Conservation (phyloP, 1,140 invertebrate species). For the Sitodiplosis mosellana region DNA sequence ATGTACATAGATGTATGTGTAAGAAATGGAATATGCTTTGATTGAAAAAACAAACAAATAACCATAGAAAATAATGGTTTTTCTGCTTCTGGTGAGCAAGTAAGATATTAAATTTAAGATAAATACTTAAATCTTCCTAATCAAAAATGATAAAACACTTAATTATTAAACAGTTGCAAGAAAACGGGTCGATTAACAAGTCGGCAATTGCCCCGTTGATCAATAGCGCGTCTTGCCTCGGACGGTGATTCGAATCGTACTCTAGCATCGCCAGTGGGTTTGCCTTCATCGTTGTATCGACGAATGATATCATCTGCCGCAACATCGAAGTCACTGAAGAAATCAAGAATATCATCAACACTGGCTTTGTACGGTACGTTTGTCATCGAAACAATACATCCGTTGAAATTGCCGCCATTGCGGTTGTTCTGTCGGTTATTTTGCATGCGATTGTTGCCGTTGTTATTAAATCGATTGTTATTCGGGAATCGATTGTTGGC, state of each 20-base stretch:
- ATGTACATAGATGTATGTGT: too few relatives aligned
- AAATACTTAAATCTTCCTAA: too few relatives aligned
- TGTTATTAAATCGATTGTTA: background rate
- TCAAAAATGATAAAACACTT: too few relatives aligned
- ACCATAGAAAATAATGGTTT: too few relatives aligned
- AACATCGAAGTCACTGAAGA: conserved; percentile 60
- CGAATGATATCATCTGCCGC: conserved; percentile 59
- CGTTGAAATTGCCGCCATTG: conserved; percentile 13
- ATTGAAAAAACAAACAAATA: too few relatives aligned
- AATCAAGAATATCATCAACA: conserved; percentile 71
- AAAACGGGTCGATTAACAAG: conserved; percentile 21
- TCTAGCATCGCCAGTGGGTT: conserved; percentile 75
- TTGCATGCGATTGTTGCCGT: background rate
- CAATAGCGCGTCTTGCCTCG: conserved; percentile 56
- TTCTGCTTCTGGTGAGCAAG: background rate
- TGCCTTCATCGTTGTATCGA: conserved; percentile 63
- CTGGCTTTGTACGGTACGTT: conserved; percentile 75
- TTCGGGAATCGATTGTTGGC: background rate
- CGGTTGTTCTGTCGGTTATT: background rate
- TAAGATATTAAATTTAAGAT: background rate
- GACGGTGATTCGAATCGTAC: conserved; percentile 57
- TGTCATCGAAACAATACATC: conserved; percentile 62
- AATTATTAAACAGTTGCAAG: conserved; percentile 13
- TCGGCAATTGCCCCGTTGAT: conserved; percentile 16
- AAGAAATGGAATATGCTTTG: too few relatives aligned